Percentiles rank a stretch among this genome's conserved stretches.
These are phyloP conservation scores for Abrostola triplasia DNA, from an alignment of 2,888 invertebrate species.

Conservation along the genomic window DNA sequence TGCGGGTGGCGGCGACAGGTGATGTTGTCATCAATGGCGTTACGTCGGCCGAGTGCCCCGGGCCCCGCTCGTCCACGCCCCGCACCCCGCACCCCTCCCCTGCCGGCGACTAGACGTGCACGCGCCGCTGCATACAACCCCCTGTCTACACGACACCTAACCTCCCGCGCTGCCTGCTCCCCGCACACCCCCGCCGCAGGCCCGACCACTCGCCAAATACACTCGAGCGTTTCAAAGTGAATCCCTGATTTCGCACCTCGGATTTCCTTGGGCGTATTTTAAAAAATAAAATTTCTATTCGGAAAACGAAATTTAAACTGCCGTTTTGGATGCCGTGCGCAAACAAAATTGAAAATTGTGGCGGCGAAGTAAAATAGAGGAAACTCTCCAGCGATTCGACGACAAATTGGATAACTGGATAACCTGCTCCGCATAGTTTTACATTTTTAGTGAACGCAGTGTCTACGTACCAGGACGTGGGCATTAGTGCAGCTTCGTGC, in stretches of 20 bases:
- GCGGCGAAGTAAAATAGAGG: constrained; percentile 55
- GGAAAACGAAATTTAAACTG: constrained; percentile 68
- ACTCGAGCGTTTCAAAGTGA: constrained; percentile 68
- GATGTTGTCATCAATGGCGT: constrained; percentile 20
- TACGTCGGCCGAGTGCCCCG: constrained; percentile 1
- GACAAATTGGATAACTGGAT: constrained; percentile 52
- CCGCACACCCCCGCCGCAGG: constrained; percentile 8
- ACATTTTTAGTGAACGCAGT: constrained; percentile 40
- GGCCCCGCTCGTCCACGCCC: not conserved
- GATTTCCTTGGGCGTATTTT: constrained; percentile 60
- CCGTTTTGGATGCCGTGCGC: constrained; percentile 61
- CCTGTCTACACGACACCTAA: constrained; percentile 28
- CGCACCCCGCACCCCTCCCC: not conserved
- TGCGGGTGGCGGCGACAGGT: constrained; percentile 16
- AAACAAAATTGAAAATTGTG: constrained; percentile 65
- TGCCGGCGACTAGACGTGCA: constrained; percentile 22
- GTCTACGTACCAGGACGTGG: constrained; percentile 12
- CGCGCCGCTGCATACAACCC: constrained; percentile 36
- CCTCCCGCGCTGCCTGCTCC: not conserved
- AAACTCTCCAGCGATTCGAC: constrained; percentile 41
- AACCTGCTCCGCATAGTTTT: constrained; percentile 42
- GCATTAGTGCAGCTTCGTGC: constrained; percentile 9
- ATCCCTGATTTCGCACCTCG: constrained; percentile 75
- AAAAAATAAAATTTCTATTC: constrained; percentile 70
- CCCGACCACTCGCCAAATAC: constrained; percentile 60